phyloP scores from a whole-genome alignment of 1,140 invertebrate species.

The Pogonomyrmex barbatus region DNA sequence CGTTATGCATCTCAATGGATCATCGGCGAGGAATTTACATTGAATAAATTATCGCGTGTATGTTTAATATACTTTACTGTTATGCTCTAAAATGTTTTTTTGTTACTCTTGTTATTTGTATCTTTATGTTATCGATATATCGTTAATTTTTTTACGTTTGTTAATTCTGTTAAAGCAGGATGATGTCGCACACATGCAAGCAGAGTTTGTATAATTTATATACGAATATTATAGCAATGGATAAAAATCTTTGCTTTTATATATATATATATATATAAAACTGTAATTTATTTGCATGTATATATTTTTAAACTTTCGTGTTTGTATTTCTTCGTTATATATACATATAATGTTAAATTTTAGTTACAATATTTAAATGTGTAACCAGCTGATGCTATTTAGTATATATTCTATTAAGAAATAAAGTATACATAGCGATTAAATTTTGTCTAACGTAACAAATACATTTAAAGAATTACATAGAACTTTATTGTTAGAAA shows the following conservation, averaged over 20 bases:
- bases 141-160: not conserved
- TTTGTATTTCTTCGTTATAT: constrained; percentile 18
- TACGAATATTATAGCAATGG: not conserved
- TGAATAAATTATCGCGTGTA: not conserved
- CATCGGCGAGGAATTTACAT: not conserved
- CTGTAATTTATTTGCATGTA: constrained; percentile 31
- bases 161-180: not conserved
- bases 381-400: constrained; percentile 4
- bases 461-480: not conserved
- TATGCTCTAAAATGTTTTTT: not conserved
- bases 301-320: not conserved
- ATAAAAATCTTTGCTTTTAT: not conserved
- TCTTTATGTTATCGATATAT: constrained; percentile 8
- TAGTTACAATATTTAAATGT: not conserved
- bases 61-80: not conserved
- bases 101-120: constrained; percentile 14
- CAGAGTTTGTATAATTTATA: constrained; percentile 10
- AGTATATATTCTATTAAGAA: constrained; percentile 39
- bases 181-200: not conserved
- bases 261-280: not conserved
- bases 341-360: constrained; percentile 9
- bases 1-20: not conserved
- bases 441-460: constrained; percentile 24
- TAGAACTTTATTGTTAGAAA: constrained; percentile 23
- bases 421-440: constrained; percentile 41